phyloP scores from a whole-genome alignment of 2,888 invertebrate genomes.

The Ametastegia equiseti region DNA sequence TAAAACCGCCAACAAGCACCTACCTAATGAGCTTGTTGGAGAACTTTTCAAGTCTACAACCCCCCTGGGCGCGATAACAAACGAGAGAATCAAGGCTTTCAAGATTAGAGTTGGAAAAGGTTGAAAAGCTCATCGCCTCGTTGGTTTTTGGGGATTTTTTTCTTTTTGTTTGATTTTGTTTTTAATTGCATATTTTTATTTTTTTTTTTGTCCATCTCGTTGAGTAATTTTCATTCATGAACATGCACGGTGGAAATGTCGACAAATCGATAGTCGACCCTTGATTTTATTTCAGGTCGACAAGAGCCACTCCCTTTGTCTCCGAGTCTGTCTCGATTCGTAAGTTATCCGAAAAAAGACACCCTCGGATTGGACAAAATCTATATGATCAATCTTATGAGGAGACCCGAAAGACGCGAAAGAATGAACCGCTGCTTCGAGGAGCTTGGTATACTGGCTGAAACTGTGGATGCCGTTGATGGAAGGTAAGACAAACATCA shows the following conservation, averaged over 20 bases:
- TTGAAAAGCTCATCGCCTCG: too few relatives aligned
- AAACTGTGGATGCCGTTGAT: conserved; percentile 90
- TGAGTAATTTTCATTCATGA: too few relatives aligned
- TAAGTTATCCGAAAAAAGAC: conserved; percentile 76
- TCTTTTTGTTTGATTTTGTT: too few relatives aligned
- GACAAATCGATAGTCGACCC: background rate
- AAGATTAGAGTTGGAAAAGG: too few relatives aligned
- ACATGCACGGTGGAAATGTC: too few relatives aligned
- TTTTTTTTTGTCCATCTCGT: too few relatives aligned
- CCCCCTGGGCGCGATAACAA: background rate
- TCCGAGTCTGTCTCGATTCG: conserved; percentile 66
- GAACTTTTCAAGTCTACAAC: background rate
- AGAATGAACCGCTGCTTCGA: conserved; percentile 90
- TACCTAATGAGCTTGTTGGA: background rate
- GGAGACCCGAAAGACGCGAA: conserved; percentile 87
- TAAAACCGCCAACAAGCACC: background rate
- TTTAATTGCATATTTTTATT: too few relatives aligned
- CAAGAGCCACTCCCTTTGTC: conserved; percentile 69
- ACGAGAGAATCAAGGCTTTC: too few relatives aligned
- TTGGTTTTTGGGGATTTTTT: too few relatives aligned
- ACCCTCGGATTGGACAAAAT: conserved; percentile 87
- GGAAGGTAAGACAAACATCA: conserved; percentile 83
- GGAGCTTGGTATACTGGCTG: conserved; percentile 89
- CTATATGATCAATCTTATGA: conserved; percentile 94
- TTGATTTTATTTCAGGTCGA: conserved; percentile 67